Percentiles rank a stretch among this genome's conserved stretches.
phyloP scores from a whole-genome alignment of 1,140 invertebrate genomes.

The Limonius californicus region DNA sequence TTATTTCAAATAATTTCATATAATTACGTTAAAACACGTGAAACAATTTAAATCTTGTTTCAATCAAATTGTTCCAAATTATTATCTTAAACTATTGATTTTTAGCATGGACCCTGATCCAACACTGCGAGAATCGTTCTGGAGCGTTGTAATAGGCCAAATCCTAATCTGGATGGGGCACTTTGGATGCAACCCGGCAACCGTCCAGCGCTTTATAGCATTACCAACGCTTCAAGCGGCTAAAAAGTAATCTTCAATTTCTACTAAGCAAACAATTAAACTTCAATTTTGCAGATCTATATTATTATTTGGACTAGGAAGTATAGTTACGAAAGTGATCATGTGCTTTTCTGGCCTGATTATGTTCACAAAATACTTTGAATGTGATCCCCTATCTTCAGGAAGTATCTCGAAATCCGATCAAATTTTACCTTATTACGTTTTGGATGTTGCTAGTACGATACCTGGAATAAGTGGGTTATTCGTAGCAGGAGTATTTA shows the following conservation, averaged over 20 bases:
- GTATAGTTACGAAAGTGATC: constrained; percentile 26
- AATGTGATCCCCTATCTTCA: constrained; percentile 64
- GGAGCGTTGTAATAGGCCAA: constrained; percentile 7
- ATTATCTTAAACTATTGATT: no score
- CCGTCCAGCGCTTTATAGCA: constrained; percentile 58
- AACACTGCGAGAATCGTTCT: constrained; percentile 7
- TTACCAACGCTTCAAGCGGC: constrained; percentile 49
- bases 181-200: constrained; percentile 55
- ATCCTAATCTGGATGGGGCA: background rate
- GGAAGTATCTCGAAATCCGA: constrained; percentile 49
- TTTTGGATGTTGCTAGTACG: constrained; percentile 50
- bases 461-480: constrained; percentile 55
- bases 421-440: constrained; percentile 52
- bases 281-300: background rate
- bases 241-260: constrained; percentile 45
- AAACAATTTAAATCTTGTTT: no score
- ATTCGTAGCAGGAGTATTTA: constrained; percentile 61
- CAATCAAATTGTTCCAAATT: no score
- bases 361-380: constrained; percentile 64
- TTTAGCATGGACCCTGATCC: constrained; percentile 8
- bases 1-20: no score
- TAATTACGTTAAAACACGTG: no score
- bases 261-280: background rate
- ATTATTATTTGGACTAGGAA: constrained; percentile 20
- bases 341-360: constrained; percentile 60